Evolutionary conservation across 2,113 vertebrate genomes (phyloP).

Genomic region (Uropsilus gracilis): DNA sequence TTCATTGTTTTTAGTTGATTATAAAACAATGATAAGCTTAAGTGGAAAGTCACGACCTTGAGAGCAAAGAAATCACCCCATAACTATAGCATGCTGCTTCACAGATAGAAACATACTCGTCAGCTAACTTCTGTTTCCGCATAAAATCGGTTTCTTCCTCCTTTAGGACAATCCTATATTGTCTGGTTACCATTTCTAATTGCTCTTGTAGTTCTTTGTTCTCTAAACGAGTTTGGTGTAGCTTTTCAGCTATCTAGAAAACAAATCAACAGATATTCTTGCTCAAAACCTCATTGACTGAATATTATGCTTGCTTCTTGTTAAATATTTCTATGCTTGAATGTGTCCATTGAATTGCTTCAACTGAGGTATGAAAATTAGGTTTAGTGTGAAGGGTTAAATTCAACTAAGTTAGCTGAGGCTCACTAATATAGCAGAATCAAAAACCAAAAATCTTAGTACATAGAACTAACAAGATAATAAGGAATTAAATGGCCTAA

Average conservation of each 20-base stretch:
- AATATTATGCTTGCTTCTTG: background rate
- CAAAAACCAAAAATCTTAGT: background rate
- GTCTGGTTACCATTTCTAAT: background rate
- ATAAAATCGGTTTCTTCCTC: constrained; percentile 62
- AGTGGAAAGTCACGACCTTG: background rate
- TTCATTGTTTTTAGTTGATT: background rate
- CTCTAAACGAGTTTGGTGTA: background rate
- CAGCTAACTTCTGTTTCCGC: background rate
- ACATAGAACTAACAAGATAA: background rate
- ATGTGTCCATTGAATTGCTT: background rate
- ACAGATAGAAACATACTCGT: constrained; percentile 77
- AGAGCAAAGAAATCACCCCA: background rate
- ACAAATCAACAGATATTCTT: background rate
- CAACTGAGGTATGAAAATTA: background rate
- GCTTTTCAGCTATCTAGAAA: constrained; percentile 71
- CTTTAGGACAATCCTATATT: constrained; percentile 25
- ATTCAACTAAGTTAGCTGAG: background rate
- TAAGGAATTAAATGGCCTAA: background rate
- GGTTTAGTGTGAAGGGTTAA: background rate
- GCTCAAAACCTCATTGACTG: background rate
- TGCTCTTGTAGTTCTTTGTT: constrained; percentile 64
- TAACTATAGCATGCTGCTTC: background rate
- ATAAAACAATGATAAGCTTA: background rate
- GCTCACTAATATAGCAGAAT: background rate
- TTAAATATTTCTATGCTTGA: background rate